Conservation (phyloP, 2,888 invertebrate genomes). For the Dasypolia templi region DNA sequence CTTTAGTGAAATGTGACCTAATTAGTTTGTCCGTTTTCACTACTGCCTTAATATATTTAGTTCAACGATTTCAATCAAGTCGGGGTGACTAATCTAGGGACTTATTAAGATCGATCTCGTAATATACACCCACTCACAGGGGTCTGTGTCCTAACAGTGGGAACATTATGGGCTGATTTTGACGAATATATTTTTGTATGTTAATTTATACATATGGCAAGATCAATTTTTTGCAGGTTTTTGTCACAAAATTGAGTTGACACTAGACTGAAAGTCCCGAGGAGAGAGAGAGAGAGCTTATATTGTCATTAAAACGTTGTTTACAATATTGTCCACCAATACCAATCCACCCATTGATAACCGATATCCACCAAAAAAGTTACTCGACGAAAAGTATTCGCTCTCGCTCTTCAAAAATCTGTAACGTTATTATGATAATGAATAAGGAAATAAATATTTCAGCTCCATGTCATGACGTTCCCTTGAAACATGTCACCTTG, state of each 20-base stretch:
- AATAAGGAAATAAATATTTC: slow-evolving; percentile 4
- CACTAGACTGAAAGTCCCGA: too few relatives aligned
- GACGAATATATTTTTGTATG: too few relatives aligned
- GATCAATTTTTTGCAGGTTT: too few relatives aligned
- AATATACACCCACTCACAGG: too few relatives aligned
- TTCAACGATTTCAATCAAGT: background rate
- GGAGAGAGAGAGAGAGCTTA: too few relatives aligned
- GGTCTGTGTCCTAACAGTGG: too few relatives aligned
- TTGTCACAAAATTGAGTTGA: too few relatives aligned
- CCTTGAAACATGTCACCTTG: background rate
- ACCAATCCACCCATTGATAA: too few relatives aligned
- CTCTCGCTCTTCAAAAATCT: background rate
- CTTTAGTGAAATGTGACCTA: background rate
- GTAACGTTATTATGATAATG: background rate
- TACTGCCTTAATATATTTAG: background rate
- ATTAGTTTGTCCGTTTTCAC: slow-evolving; percentile 10
- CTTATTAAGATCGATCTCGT: background rate
- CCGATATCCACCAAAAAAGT: background rate
- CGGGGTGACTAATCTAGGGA: background rate
- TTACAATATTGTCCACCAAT: too few relatives aligned
- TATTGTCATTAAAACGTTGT: too few relatives aligned
- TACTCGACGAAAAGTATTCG: background rate
- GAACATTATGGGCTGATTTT: too few relatives aligned
- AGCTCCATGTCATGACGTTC: background rate
- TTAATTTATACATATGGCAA: too few relatives aligned